phyloP scores from a whole-genome alignment of 2,797 vertebrate species.

The Gadopsis marmoratus region DNA sequence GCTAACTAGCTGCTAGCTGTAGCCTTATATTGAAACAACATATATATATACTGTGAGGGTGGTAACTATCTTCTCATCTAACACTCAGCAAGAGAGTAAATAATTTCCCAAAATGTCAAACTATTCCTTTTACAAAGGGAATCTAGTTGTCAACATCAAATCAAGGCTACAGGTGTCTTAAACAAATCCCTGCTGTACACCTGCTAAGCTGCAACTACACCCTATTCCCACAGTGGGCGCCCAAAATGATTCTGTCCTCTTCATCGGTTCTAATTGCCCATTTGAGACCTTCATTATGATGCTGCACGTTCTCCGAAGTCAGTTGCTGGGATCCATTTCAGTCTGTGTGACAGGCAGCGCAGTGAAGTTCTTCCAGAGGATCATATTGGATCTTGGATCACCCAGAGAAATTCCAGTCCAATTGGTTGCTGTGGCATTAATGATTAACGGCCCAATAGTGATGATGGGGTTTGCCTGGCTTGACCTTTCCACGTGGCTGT shows the following conservation, averaged over 20 bases:
- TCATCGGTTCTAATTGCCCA: constrained; percentile 64
- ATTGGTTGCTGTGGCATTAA: constrained; percentile 73
- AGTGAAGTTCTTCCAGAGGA: constrained; percentile 60
- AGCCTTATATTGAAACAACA: neutral
- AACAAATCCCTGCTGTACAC: constrained; percentile 19
- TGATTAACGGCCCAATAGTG: constrained; percentile 70
- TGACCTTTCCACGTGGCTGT: constrained; percentile 79
- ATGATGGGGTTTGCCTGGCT: constrained; percentile 64
- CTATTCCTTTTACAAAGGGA: neutral
- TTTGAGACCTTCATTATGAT: constrained; percentile 63
- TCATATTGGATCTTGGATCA: constrained; percentile 68
- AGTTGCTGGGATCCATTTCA: constrained; percentile 62
- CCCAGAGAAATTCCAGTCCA: constrained; percentile 65
- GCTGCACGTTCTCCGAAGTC: constrained; percentile 47
- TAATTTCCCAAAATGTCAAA: neutral
- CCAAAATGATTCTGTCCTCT: constrained; percentile 61
- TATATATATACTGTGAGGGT: neutral
- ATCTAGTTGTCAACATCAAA: constrained; percentile 22
- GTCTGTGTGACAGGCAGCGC: constrained; percentile 31
- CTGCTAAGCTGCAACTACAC: constrained; percentile 33
- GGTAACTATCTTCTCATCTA: constrained; percentile 9
- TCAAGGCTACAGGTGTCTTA: constrained; percentile 1
- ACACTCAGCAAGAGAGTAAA: neutral
- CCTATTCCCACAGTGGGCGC: constrained; percentile 40
- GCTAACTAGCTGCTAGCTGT: constrained; percentile 12